phyloP scores from a whole-genome alignment of 2,888 invertebrate genomes.

The Polymixis lichenea region DNA sequence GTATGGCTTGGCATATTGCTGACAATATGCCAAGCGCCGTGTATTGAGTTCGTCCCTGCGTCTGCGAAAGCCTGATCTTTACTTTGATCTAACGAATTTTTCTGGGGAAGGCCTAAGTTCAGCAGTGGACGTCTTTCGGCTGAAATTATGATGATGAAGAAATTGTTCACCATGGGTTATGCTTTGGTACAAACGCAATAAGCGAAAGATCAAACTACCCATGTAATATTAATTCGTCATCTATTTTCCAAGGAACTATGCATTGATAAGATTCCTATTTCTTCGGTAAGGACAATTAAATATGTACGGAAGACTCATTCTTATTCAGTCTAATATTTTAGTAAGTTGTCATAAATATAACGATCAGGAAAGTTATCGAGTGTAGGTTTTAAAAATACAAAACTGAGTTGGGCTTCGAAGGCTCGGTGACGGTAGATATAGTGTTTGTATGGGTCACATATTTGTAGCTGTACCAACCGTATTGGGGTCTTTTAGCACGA shows the following conservation, averaged over 20 bases:
- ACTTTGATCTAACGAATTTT: not conserved
- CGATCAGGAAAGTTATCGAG: not conserved
- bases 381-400: not conserved
- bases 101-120: too few species aligned
- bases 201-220: not conserved
- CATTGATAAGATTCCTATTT: not conserved
- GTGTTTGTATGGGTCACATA: not conserved
- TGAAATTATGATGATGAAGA: too few species aligned
- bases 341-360: not conserved
- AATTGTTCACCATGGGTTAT: not conserved
- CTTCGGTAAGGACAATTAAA: not conserved
- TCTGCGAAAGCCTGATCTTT: too few species aligned
- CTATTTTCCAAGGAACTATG: not conserved
- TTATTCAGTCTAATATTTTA: too few species aligned
- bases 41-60: too few species aligned
- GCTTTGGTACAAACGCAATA: not conserved
- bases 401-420: not conserved
- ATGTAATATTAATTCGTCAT: not conserved
- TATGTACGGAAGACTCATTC: not conserved
- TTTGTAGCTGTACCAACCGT: slow-evolving; percentile 78
- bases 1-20: not conserved
- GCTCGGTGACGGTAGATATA: not conserved
- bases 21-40: too few species aligned
- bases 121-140: too few species aligned
- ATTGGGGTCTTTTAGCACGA: slow-evolving; percentile 95